Conservation (phyloP, 2,888 invertebrate species). For the Phortica okadai region DNA sequence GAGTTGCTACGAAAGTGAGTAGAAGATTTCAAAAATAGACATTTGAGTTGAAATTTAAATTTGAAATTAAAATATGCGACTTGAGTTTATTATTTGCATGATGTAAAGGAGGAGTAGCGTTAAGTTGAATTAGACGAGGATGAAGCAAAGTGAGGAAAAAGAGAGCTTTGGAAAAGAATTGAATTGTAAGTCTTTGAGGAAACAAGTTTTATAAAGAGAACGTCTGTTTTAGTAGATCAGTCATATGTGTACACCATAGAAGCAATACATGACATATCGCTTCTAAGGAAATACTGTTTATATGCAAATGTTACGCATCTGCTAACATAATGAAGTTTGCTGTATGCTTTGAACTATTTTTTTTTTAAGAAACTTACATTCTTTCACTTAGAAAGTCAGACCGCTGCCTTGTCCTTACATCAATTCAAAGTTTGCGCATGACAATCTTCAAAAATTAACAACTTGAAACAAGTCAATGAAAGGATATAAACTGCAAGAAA, state of each 20-base stretch:
- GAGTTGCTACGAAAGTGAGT: neutral
- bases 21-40: neutral
- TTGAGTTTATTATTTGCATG: neutral
- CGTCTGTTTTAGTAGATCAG: too few species aligned
- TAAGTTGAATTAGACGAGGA: neutral
- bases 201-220: too few species aligned
- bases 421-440: neutral
- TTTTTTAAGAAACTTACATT: too few species aligned
- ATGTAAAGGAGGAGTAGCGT: neutral
- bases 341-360: too few species aligned
- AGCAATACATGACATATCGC: too few species aligned
- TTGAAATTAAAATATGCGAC: neutral
- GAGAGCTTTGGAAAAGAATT: neutral
- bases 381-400: neutral
- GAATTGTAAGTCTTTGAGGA: neutral
- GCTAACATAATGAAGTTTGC: too few species aligned
- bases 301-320: too few species aligned
- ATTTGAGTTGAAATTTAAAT: neutral
- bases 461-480: slow-evolving; percentile 30
- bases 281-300: too few species aligned
- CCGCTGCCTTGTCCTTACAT: neutral
- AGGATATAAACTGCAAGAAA: neutral
- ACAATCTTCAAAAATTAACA: slow-evolving; percentile 29
- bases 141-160: neutral
- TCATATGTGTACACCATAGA: too few species aligned